A percentile compares a stretch with the other conserved stretches of the same genome.
These are phyloP conservation scores for Spialia ferax DNA, from an alignment of 2,888 invertebrate genomes.

Conservation along the genomic window DNA sequence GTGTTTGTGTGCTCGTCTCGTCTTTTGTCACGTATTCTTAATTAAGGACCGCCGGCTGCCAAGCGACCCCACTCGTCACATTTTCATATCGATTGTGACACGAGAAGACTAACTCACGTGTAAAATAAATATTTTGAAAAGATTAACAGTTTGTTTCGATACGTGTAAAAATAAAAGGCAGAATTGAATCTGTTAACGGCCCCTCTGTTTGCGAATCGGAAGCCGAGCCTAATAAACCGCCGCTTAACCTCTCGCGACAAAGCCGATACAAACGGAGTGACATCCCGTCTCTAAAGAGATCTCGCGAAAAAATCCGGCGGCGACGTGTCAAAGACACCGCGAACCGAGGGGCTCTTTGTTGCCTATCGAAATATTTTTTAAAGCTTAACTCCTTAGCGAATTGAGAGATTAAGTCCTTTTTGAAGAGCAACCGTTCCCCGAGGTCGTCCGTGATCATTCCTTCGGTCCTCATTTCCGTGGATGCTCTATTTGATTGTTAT, in stretches of 20 bases:
- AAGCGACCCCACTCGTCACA: conserved; percentile 78
- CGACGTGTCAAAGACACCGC: conserved; percentile 87
- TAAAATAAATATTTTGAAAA: conserved; percentile 56
- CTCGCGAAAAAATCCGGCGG: conserved; percentile 82
- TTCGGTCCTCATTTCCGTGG: conserved; percentile 85
- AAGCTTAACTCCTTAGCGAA: conserved; percentile 87
- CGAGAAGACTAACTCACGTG: conserved; percentile 61
- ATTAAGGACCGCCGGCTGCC: conserved; percentile 81
- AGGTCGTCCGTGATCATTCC: conserved; percentile 84
- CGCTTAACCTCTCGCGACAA: conserved; percentile 85
- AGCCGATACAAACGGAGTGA: conserved; percentile 86
- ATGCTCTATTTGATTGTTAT: conserved; percentile 86
- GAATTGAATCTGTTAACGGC: conserved; percentile 70
- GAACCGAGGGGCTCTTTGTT: conserved; percentile 80
- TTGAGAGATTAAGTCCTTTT: conserved; percentile 87
- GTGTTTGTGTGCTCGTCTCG: conserved; percentile 83
- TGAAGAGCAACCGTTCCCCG: conserved; percentile 88
- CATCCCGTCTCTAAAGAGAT: conserved; percentile 81
- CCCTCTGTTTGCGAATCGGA: conserved; percentile 82
- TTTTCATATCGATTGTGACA: conserved; percentile 79
- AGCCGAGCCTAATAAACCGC: conserved; percentile 84
- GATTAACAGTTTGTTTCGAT: conserved; percentile 55
- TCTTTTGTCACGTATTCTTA: conserved; percentile 88
- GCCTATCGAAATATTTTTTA: conserved; percentile 85
- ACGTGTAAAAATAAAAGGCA: conserved; percentile 56